Percentiles rank a stretch among this genome's conserved stretches.
Conservation (phyloP, 2,113 vertebrate genomes). For the Melanocharis versteri region DNA sequence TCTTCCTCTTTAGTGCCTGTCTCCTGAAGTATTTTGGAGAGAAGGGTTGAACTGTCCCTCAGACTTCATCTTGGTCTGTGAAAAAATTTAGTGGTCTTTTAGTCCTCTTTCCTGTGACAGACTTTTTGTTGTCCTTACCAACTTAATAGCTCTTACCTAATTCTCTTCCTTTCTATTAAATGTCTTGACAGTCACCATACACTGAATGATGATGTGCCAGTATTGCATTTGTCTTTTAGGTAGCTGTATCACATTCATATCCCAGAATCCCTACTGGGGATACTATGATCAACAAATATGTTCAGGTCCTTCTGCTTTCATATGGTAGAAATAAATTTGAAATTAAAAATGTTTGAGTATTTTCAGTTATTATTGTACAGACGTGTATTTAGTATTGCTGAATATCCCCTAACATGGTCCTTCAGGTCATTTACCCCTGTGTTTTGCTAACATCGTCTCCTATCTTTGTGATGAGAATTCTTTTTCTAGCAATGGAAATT, state of each 20-base stretch:
- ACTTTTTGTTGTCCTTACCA: background rate
- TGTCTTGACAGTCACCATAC: background rate
- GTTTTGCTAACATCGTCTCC: background rate
- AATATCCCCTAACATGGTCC: background rate
- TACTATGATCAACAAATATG: background rate
- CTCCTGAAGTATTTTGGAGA: background rate
- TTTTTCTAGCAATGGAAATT: background rate
- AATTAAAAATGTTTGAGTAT: background rate
- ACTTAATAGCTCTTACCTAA: background rate
- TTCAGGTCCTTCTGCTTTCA: background rate
- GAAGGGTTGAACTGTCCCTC: background rate
- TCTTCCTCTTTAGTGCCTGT: background rate
- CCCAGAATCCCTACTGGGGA: background rate
- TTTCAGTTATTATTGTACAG: background rate
- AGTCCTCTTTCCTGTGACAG: background rate
- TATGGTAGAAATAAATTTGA: background rate
- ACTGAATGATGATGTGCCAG: background rate
- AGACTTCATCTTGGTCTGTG: background rate
- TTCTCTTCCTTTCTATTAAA: background rate
- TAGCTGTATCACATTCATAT: background rate
- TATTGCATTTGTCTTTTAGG: background rate
- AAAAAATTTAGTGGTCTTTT: background rate
- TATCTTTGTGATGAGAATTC: background rate
- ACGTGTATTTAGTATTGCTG: background rate
- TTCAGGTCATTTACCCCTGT: background rate